Percentiles rank a stretch among this genome's conserved stretches.
Conservation (phyloP, 2,113 vertebrate genomes). For the Microcebus lehilahytsara region DNA sequence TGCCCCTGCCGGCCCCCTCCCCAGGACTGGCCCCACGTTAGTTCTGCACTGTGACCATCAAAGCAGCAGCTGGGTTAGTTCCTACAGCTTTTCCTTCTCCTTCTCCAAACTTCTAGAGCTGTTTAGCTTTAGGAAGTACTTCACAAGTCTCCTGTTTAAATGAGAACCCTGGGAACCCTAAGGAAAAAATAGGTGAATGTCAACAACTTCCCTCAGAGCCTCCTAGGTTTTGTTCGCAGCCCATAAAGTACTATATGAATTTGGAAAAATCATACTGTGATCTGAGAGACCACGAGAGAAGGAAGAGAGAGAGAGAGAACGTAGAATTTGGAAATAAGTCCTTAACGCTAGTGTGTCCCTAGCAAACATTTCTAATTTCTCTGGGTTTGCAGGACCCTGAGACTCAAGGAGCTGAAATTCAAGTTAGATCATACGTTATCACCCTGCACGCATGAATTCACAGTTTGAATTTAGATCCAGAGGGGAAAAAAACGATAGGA, state of each 20-base stretch:
- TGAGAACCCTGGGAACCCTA: not conserved
- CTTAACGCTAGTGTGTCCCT: not conserved
- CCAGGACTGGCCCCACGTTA: accelerated
- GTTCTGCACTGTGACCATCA: not conserved
- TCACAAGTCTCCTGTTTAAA: not conserved
- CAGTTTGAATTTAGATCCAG: not conserved
- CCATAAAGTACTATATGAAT: not conserved
- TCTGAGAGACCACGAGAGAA: not conserved
- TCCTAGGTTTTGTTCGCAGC: not conserved
- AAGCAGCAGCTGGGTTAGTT: not conserved
- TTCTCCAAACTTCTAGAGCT: not conserved
- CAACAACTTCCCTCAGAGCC: not conserved
- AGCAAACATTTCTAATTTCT: not conserved
- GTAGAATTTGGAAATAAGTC: not conserved
- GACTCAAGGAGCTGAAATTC: not conserved
- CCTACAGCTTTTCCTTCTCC: not conserved
- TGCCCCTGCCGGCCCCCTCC: not conserved
- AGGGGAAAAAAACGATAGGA: not conserved
- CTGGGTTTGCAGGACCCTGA: not conserved
- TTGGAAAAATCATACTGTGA: not conserved
- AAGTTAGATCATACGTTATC: not conserved
- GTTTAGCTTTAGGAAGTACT: not conserved
- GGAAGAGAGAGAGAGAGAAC: not conserved
- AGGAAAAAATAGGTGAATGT: not conserved
- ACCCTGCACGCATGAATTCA: not conserved